Percentiles rank a stretch among this genome's conserved stretches.
These are phyloP conservation scores for Podilymbus podiceps DNA, from an alignment of 2,113 vertebrate species.

Conservation along the genomic window DNA sequence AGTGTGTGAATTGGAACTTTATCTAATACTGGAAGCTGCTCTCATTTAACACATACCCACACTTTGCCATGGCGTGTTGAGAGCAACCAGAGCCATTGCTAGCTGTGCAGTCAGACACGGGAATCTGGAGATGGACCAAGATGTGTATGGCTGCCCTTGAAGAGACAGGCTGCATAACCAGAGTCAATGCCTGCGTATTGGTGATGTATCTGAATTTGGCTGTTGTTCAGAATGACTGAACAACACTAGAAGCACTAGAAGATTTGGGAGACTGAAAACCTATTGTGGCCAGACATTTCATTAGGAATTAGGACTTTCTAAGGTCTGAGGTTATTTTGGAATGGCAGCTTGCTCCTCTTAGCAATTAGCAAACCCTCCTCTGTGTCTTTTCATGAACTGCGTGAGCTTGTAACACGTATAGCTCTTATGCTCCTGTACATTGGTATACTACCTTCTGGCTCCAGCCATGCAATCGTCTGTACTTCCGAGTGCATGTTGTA, in stretches of 20 bases:
- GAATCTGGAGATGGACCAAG: background rate
- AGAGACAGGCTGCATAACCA: background rate
- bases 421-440: background rate
- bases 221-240: background rate
- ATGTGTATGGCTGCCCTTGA: background rate
- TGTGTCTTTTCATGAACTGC: background rate
- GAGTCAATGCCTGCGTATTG: background rate
- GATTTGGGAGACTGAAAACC: background rate
- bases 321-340: background rate
- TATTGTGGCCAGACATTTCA: background rate
- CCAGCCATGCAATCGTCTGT: background rate
- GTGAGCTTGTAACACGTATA: background rate
- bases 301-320: background rate
- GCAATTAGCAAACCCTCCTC: rapidly evolving
- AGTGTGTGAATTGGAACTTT: background rate
- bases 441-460: background rate
- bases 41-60: background rate
- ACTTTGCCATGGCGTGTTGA: background rate
- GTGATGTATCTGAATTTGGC: background rate
- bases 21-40: background rate
- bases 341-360: background rate
- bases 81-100: background rate
- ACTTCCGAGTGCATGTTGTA: background rate
- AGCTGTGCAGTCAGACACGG: background rate
- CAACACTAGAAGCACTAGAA: background rate